Base-by-base conservation (phyloP, 2,888 invertebrate genomes). In the Drepana falcataria region DNA sequence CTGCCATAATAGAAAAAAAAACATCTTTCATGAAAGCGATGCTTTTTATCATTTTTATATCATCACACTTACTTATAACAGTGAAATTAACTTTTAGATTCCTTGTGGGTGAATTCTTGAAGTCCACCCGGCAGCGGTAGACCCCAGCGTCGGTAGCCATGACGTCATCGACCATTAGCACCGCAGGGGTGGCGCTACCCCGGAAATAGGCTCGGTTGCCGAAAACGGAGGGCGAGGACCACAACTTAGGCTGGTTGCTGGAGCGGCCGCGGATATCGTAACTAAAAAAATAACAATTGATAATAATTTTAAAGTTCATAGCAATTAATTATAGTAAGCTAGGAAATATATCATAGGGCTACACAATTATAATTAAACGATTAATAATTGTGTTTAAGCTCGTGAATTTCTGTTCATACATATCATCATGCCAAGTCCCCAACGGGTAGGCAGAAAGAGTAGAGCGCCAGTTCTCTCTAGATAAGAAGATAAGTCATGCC, bases 51-150 rank as follows among this genome's bases (percentile, higher is more conserved):
- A n/a, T n/a, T n/a, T n/a, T n/a, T n/a, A n/a, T n/a, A n/a, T n/a
- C 1, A 2, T 44, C 6, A 33, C 67, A 94, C 97, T 96, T 91
- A 97, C 97, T 95, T 87, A 97, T 96, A 73, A 97, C 95, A 74
- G 96, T 96, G 77, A 97, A 94, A 90, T 96, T 96, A 86, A 97
- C 96, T 92, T 95, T 95, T 72, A 96, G 93, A 85, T 97, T 97
- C 68, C 96, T 94, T 35, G 97, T 97, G 2, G 97, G 97, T 33
- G 96, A 96, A 79, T 96, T 95, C 80, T 95, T 96, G 91, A 97
- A 97, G 91, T 97, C 97, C 48, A 97, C 97, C 61, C 97, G 92
- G 85, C 97, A 97, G 64, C 96, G 93, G 87, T 97, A 97, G 52
- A 96, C 93, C 48, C 97, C 97, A 6, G 94, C 95, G 77, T 97